Conservation (phyloP, 2,888 invertebrate species). For the Meghimatium bilineatum region DNA sequence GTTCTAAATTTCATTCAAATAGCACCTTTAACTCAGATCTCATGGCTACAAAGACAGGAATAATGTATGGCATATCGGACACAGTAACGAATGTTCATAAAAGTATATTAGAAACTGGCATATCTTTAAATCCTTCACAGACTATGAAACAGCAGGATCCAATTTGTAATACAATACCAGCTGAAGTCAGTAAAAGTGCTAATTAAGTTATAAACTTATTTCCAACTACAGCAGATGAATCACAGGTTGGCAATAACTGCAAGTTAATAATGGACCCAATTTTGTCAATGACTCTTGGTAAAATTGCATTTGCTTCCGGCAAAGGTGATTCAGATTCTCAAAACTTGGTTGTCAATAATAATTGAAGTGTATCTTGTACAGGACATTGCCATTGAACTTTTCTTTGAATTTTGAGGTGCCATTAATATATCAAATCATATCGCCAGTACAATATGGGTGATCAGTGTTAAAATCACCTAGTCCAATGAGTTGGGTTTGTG, state of each 20-base stretch:
- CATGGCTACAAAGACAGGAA: not conserved
- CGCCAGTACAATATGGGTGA: no score
- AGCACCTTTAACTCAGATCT: not conserved
- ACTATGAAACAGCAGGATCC: not conserved
- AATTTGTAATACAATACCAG: not conserved
- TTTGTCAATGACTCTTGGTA: constrained; percentile 18
- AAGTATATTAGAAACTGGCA: not conserved
- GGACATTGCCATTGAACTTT: no score
- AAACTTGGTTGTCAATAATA: constrained; percentile 1
- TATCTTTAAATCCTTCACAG: not conserved
- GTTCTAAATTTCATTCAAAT: not conserved
- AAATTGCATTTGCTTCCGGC: constrained; percentile 33
- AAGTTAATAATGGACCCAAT: constrained; percentile 22
- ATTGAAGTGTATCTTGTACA: no score
- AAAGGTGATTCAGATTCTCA: constrained; percentile 30
- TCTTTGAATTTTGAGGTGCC: no score
- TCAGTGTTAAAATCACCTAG: no score
- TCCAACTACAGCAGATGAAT: not conserved
- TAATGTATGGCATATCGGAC: not conserved
- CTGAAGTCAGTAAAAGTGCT: not conserved
- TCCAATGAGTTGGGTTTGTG: no score
- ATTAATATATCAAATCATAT: no score
- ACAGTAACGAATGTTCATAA: not conserved
- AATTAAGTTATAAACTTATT: not conserved
- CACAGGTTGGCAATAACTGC: not conserved